Evolutionary conservation across 2,888 invertebrate genomes (phyloP), one percentile per base, ranked within the genome.

Genomic region (Patella ulyssiponensis): DNA sequence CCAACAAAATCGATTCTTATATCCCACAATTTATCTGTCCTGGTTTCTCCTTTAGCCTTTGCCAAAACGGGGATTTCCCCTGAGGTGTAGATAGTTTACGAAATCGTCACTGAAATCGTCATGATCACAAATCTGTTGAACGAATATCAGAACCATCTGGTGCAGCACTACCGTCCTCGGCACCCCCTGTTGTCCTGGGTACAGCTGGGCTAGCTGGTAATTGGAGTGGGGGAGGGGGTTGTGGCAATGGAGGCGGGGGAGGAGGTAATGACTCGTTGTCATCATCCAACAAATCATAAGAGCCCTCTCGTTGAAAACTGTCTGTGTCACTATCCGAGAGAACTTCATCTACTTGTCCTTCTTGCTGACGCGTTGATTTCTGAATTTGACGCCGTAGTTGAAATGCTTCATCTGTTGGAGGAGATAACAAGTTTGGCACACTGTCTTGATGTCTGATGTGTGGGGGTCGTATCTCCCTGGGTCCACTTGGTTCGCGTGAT

Each of bases 241-340:
- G 78, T n/a, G 77, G 79, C 1, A 77, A 76, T n/a, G 79, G 73
- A 9, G 73, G 75, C 17, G 77, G 73, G 12, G 73, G 77, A 33
- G 77, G 74, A 14, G 77, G 79, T 17, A 74, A 56, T 44, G 73
- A 69, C 17, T 69, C 77, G 52, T 72, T 71, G 14, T 74, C 76
- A n/a, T 79, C 80, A 75, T 82, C 81, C 58, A 86, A 79, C 12
- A 86, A 75, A 78, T 84, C 85, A 77, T 85, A 86, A 3, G 87
- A 86, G 11, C 83, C 84, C 23, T 79, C 84, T 7, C 81, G 80
- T 20, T 80, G 85, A n/a, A 82, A 83, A 72, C 83, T 85, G 72
- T 81, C 83, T 3, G 77, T 82, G 52, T 84, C 86, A n/a, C 78
- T 77, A 53, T 83, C 85, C 1, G 80, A 79, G 71, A 74, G 77